Conservation (phyloP, 2,113 vertebrate species). For the Bambusicola thoracicus region DNA sequence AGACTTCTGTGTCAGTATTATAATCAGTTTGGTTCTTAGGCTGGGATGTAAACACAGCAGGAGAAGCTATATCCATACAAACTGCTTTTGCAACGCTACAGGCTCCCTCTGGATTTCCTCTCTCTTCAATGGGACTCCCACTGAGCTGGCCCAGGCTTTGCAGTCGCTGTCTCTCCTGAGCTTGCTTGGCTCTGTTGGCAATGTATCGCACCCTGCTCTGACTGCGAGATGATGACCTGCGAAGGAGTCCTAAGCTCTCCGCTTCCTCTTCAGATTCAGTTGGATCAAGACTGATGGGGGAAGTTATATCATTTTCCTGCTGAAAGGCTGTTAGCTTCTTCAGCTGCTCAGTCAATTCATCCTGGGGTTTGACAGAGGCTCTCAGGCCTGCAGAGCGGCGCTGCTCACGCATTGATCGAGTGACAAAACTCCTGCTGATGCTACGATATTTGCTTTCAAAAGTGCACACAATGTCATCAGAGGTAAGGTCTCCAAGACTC, state of each 20-base stretch:
- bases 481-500: slow-evolving; percentile 93
- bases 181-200: slow-evolving; percentile 89
- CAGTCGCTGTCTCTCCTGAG: slow-evolving; percentile 88
- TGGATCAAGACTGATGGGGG: slow-evolving; percentile 57
- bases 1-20: slow-evolving; percentile 74
- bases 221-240: slow-evolving; percentile 89
- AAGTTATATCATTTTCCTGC: slow-evolving; percentile 82
- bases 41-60: slow-evolving; percentile 68
- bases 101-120: slow-evolving; percentile 91
- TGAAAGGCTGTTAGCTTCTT: slow-evolving; percentile 87
- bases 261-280: slow-evolving; percentile 40
- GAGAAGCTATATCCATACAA: slow-evolving; percentile 77
- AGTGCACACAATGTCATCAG: slow-evolving; percentile 87
- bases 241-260: slow-evolving; percentile 73
- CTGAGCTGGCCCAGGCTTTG: slow-evolving; percentile 72
- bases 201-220: slow-evolving; percentile 93
- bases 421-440: slow-evolving; percentile 87
- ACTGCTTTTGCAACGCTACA: slow-evolving; percentile 83
- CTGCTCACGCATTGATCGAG: slow-evolving; percentile 78
- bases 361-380: neutral
- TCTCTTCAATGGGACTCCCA: slow-evolving; percentile 85
- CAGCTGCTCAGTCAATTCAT: slow-evolving; percentile 86
- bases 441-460: slow-evolving; percentile 89
- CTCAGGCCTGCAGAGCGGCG: slow-evolving; percentile 11
- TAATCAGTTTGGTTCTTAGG: slow-evolving; percentile 62